Base-by-base conservation (phyloP, 2,888 invertebrate species). In the Micropterix aruncella region DNA sequence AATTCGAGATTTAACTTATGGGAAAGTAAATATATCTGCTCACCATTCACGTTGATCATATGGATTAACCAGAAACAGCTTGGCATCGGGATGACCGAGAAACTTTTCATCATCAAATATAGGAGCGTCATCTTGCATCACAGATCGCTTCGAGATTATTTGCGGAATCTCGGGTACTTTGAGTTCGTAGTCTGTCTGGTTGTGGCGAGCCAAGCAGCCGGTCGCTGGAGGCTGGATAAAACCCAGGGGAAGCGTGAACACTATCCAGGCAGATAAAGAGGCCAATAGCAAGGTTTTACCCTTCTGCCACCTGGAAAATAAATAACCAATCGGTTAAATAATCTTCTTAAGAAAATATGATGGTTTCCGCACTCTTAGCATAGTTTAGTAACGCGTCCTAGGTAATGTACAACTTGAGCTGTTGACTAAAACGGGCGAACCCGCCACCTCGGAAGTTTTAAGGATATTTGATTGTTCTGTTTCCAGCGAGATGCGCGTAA, bases 181-280 rank as follows among this genome's bases (percentile, higher is more conserved):
- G 43, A 89, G 65, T 48, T 73, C 69, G 56, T 75, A 75, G 19
- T 79, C 73, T 2, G 83, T 80, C 47, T 72, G 65, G 57, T 85
- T 84, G 45, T 66, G 69, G 5, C 58, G 57, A 48, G 65, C 70
- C 59, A 94, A 79, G 63, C 95, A 96, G n/a, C 85, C 81, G 44
- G 90, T 84, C 1, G 94, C 88, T 37, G 89, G 85, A 1, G 97
- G 96, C 59, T 93, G 90, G 53, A 97, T 90, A 66, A 95, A 94
- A 48, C 93, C 92, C 55, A 99, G 69, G 1, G 95, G 93, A 53
- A 97, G 75, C 38, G 97, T 99, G 70, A 97, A 99, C 47, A 95
- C 77, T 48, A 99, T 89, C 94, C 97, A 96, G 47, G 93, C 91
- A 39, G 88, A 80, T 43, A 99, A 70, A 1, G 96, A 94, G 41